Base-by-base conservation (phyloP, 2,888 invertebrate genomes). In the Branchellion lobata region DNA sequence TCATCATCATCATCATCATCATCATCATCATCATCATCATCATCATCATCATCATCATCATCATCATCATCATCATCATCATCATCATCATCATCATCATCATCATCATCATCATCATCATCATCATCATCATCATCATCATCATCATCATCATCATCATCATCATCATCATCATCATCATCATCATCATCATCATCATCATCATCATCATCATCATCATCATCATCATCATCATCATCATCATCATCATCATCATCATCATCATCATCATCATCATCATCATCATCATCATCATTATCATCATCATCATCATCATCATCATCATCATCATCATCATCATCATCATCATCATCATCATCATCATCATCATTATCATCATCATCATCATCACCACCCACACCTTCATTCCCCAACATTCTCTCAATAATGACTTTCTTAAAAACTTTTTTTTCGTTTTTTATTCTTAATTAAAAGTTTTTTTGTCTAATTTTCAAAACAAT, bases 301-400 rank as follows among this genome's bases (percentile, higher is more conserved):
- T 72, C 36, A 65, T 21, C 65, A 65, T 65, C 65, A 65, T 65
- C 65, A 14, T 18, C 61, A 61, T 11, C 61, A 61, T 61, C 18
- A 65, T 65, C 65, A 11, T 65, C 65, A 11, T 65, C 65, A 74
- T 75, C 47, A 14, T 53, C 77, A 34, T 65, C 27, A 65, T 77
- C 57, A 65, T 74, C 78, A 24, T 69, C 69, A 68, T 69, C 1
- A 72, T 78, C 69, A 69, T 71, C 47, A 69, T 78, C 36, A 36
- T 34, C 69, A 69, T 71, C 78, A 72, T 40, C 69, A 71, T 72
- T 71, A 78, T 14, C 51, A 78, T 71, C 78, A 78, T 40, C 78
- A 72, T 31, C 71, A 72, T n/a, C n/a, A n/a, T n/a, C n/a, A n/a
- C n/a, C n/a, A n/a, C n/a, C n/a, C n/a, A n/a, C n/a, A n/a, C n/a